Conservation (phyloP, 2,113 vertebrate species). For the Colaptes auratus region DNA sequence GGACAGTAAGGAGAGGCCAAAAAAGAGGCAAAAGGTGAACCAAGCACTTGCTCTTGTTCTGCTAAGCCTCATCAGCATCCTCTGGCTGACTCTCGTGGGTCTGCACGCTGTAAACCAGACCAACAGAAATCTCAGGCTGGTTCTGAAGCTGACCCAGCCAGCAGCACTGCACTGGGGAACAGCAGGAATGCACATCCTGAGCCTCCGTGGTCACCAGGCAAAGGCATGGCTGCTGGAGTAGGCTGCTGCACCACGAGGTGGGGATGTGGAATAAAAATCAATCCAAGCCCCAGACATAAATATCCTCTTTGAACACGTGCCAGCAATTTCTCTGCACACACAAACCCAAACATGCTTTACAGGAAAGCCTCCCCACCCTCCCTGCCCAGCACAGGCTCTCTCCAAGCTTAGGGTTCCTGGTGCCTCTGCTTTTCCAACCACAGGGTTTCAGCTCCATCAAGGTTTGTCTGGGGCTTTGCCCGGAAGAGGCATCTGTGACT, state of each 20-base stretch:
- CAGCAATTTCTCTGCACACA: neutral
- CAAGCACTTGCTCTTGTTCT: neutral
- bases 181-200: neutral
- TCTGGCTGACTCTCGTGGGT: neutral
- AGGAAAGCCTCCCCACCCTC: neutral
- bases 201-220: rapidly evolving
- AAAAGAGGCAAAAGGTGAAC: too few relatives aligned
- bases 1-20: neutral
- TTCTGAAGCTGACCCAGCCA: neutral
- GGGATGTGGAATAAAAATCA: neutral
- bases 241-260: neutral
- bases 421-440: neutral
- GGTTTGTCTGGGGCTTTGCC: neutral
- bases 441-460: neutral
- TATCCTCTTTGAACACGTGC: neutral
- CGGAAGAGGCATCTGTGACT: neutral
- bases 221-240: neutral
- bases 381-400: neutral
- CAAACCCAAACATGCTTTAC: neutral
- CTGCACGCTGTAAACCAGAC: neutral
- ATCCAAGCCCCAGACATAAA: neutral
- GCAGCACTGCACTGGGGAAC: rapidly evolving
- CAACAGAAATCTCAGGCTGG: neutral
- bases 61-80: neutral
- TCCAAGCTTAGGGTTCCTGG: neutral